Base-by-base conservation (phyloP, 2,888 invertebrate species). In the Azorinus chamasolen region DNA sequence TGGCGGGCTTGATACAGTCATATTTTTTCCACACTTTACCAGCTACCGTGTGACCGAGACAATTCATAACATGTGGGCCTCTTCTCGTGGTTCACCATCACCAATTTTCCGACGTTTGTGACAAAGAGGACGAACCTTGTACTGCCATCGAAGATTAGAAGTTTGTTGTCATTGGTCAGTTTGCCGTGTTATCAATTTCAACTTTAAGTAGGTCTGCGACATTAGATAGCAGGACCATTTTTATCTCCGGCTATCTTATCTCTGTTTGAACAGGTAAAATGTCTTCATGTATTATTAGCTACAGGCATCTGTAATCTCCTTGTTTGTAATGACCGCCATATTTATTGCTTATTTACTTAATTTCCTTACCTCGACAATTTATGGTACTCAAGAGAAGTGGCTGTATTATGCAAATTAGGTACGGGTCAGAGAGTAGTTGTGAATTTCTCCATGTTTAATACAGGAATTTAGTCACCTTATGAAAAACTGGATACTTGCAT, bases 401-500 rank as follows among this genome's bases (percentile, higher is more conserved):
- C 74, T 65, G 57, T 74, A 77, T 63, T 81, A 81, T 81, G 81
- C 81, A 81, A 81, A 81, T 81, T 70, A 81, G 75, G 41, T 55
- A 41, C 24, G 57, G 77, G 59, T 59, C 18, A 46, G 32, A 46
- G 24, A 10, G 32, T 32, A 32, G 32, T 32, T 32, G 32, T 32
- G 32, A 32, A 32, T 6, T 6, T 32, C 10, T 4, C 10, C 32
- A 32, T 32, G 32, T 32, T 32, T 32, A 32, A 32, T 32, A 32
- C 32, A 32, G 32, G 32, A 32, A 32, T 32, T 6, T 32, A 32
- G 32, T 32, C 32, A 32, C 32, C 32, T 32, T 32, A 32, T 32
- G 32, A 32, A 32, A 32, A 32, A 32, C 32, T 6, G 32, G 32
- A 32, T 32, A 32, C 5, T 4, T 32, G 32, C 32, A 32, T 32